Evolutionary conservation across 2,113 vertebrate species (phyloP).

Genomic region (Nestor notabilis): DNA sequence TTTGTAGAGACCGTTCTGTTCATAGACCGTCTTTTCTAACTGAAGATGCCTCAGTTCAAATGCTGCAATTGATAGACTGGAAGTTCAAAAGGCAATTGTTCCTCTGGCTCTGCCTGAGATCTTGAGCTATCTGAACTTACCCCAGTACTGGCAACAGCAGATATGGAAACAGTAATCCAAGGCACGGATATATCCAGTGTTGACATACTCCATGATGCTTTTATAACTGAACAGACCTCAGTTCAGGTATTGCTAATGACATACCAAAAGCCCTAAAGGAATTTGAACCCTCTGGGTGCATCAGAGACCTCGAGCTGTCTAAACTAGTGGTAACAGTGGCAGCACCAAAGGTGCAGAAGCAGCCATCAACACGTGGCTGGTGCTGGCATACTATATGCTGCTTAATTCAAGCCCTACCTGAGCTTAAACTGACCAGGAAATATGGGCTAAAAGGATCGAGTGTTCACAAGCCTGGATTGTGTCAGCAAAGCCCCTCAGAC

Average conservation of each 20-base stretch:
- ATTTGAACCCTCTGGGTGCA: not conserved
- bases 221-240: not conserved
- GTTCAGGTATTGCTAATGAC: not conserved
- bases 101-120: not conserved
- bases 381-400: not conserved
- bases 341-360: not conserved
- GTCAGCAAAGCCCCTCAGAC: not conserved
- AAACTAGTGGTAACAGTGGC: not conserved
- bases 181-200: fast-evolving
- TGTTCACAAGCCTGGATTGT: not conserved
- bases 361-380: fast-evolving
- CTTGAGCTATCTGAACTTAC: not conserved
- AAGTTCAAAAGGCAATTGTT: not conserved
- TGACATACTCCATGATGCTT: too few relatives aligned
- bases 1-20: not conserved
- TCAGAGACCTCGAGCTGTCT: not conserved
- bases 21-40: not conserved
- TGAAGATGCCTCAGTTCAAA: not conserved
- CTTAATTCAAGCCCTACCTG: not conserved
- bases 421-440: not conserved
- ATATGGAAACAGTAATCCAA: not conserved
- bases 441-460: not conserved
- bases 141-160: not conserved
- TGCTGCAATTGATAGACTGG: not conserved
- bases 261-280: not conserved